A percentile compares a stretch with the other conserved stretches of the same genome.
Conservation (phyloP, 2,888 invertebrate species). For the Hermodice carunculata region DNA sequence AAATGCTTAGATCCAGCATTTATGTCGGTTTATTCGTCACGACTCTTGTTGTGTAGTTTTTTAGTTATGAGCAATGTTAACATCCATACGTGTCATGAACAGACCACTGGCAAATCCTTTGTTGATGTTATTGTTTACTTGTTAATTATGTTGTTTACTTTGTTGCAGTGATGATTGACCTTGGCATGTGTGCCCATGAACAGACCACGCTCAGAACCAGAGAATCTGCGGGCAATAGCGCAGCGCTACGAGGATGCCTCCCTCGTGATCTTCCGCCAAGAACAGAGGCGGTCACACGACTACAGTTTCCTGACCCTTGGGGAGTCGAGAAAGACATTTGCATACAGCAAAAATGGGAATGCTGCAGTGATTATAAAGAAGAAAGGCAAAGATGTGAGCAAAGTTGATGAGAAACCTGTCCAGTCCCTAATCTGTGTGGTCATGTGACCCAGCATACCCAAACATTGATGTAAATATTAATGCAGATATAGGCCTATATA, state of each 20-base stretch:
- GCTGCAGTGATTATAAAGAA: slow-evolving; percentile 43
- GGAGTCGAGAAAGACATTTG: slow-evolving; percentile 24
- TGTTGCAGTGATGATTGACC: slow-evolving; percentile 1
- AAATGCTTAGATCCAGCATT: too few relatives aligned
- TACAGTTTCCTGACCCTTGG: slow-evolving; percentile 22
- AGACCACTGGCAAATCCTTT: too few relatives aligned
- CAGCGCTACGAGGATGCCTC: slow-evolving; percentile 66
- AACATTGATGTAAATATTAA: too few relatives aligned
- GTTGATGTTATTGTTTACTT: too few relatives aligned
- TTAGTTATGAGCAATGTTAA: too few relatives aligned
- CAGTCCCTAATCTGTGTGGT: slow-evolving; percentile 36
- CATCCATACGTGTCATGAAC: too few relatives aligned
- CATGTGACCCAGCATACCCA: too few relatives aligned
- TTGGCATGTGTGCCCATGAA: slow-evolving; percentile 24
- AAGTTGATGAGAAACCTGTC: slow-evolving; percentile 28
- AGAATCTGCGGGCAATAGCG: slow-evolving; percentile 59
- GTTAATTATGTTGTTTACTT: too few relatives aligned
- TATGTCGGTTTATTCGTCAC: too few relatives aligned
- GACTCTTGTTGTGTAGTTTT: too few relatives aligned
- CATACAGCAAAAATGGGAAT: slow-evolving; percentile 52
- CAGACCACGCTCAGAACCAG: slow-evolving; percentile 44
- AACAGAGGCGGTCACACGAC: slow-evolving; percentile 16
- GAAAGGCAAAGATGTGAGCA: slow-evolving; percentile 32
- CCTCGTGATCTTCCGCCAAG: slow-evolving; percentile 59
- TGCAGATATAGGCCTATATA: too few relatives aligned